Percentiles rank a stretch among this genome's conserved stretches.
Conservation (phyloP, 2,888 invertebrate genomes). For the Zootermopsis nevadensis region DNA sequence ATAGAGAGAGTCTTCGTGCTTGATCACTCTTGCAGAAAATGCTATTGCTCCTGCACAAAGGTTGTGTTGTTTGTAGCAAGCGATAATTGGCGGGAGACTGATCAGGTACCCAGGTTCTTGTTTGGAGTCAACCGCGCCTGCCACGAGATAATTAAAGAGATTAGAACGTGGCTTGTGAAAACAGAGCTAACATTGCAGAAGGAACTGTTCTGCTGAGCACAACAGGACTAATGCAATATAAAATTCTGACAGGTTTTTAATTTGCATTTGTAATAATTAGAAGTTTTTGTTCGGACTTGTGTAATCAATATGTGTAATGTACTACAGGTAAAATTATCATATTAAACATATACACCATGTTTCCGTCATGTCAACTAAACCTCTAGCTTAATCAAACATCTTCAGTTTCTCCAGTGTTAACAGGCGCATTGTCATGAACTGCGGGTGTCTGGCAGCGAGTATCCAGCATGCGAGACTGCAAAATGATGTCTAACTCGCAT, state of each 20-base stretch:
- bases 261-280: constrained; percentile 23
- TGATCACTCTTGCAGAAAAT: constrained; percentile 28
- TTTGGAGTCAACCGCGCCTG: background rate
- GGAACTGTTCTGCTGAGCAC: background rate
- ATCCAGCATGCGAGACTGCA: too few species aligned
- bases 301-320: background rate
- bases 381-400: background rate
- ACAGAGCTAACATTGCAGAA: background rate
- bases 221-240: background rate
- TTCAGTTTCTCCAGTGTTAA: background rate
- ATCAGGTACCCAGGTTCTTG: constrained; percentile 9
- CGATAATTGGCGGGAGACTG: constrained; percentile 31
- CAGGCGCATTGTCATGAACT: too few species aligned
- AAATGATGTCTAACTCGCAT: too few species aligned
- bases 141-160: constrained; percentile 14
- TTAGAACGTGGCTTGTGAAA: constrained; percentile 20
- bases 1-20: constrained; percentile 22
- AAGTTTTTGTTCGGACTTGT: background rate
- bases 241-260: constrained; percentile 25
- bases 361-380: background rate
- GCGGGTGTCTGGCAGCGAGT: too few species aligned
- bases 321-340: background rate
- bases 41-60: constrained; percentile 19
- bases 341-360: background rate
- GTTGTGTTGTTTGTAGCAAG: constrained; percentile 22